Conservation (phyloP, 2,113 vertebrate species). For the Leucoraja erinaceus region DNA sequence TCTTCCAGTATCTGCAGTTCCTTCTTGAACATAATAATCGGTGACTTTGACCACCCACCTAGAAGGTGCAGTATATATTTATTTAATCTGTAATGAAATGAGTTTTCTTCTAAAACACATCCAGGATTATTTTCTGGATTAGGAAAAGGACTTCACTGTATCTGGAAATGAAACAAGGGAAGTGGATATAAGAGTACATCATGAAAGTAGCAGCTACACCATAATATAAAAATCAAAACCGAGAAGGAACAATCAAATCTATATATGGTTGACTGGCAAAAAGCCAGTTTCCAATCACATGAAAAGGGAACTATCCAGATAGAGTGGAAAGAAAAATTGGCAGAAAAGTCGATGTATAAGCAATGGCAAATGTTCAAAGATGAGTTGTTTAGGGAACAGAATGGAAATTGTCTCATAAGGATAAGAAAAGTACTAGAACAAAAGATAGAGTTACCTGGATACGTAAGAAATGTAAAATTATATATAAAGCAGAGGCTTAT, state of each 20-base stretch:
- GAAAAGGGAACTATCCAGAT: background rate
- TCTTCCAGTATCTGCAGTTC: no score
- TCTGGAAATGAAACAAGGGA: background rate
- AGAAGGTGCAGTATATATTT: background rate
- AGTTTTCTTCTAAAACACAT: background rate
- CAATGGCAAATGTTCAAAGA: background rate
- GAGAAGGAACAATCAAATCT: background rate
- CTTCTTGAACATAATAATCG: background rate
- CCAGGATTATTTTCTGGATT: background rate
- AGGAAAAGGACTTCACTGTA: background rate
- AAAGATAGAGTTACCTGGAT: background rate
- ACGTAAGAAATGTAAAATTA: background rate
- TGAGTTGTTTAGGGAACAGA: background rate
- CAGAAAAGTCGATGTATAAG: background rate
- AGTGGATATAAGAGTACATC: background rate
- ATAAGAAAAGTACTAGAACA: background rate
- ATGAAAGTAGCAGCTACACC: background rate
- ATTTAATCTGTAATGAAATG: background rate
- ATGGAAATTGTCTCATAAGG: background rate
- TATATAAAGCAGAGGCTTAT: background rate
- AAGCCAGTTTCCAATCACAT: background rate
- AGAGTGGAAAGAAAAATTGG: background rate
- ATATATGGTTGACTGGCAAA: background rate
- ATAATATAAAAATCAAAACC: background rate
- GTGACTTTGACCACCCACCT: background rate